A percentile compares a stretch with the other conserved stretches of the same genome.
Conservation (phyloP, 2,797 vertebrate species). For the Dallia pectoralis region DNA sequence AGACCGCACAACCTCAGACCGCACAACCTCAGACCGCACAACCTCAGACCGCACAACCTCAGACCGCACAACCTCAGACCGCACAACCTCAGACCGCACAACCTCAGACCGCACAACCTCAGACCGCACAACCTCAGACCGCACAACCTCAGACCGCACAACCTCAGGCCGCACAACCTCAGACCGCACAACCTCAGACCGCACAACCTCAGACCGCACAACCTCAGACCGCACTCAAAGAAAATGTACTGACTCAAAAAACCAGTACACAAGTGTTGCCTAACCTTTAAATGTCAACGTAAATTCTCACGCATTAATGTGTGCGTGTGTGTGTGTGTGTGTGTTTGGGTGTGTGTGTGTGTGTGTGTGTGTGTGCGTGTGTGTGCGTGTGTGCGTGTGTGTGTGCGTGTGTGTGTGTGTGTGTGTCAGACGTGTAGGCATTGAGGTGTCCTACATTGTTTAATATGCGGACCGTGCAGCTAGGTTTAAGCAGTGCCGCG, state of each 20-base stretch:
- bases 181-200: too few relatives aligned
- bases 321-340: not conserved
- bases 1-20: too few relatives aligned
- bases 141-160: too few relatives aligned
- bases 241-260: not conserved
- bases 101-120: too few relatives aligned
- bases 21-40: too few relatives aligned
- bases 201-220: too few relatives aligned
- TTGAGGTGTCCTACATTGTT: not conserved
- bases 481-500: not conserved
- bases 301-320: not conserved
- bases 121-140: too few relatives aligned
- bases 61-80: too few relatives aligned
- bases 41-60: too few relatives aligned
- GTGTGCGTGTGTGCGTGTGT: slow-evolving; percentile 1
- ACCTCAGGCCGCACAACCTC: too few relatives aligned
- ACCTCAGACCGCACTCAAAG: not conserved
- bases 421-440: not conserved
- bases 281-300: not conserved
- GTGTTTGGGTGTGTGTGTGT: not conserved
- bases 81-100: too few relatives aligned
- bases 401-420: not conserved
- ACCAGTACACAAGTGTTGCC: not conserved
- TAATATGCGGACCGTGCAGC: slow-evolving; percentile 10
- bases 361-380: slow-evolving; percentile 1